phyloP scores from a whole-genome alignment of 2,797 vertebrate species.

The Peromyscus aztecus region DNA sequence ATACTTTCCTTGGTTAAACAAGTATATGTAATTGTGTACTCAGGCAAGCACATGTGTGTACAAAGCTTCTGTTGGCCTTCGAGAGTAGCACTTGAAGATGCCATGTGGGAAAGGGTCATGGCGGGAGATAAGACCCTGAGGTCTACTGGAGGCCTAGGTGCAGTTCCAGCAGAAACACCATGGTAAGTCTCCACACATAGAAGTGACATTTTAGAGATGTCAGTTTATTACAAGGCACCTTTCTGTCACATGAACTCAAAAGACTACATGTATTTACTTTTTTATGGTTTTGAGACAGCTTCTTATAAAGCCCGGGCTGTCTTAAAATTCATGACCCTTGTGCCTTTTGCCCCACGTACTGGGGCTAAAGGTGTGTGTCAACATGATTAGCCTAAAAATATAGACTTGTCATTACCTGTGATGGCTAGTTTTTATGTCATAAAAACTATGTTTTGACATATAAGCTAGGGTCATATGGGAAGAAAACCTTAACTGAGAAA shows the following conservation, averaged over 20 bases:
- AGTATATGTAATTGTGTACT: not conserved
- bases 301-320: not conserved
- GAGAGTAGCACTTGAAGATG: not conserved
- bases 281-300: not conserved
- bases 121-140: not conserved
- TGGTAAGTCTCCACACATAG: not conserved
- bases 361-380: not conserved
- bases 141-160: not conserved
- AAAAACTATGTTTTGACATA: not conserved
- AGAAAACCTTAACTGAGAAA: not conserved
- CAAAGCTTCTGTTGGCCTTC: not conserved
- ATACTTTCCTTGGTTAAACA: not conserved
- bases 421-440: not conserved
- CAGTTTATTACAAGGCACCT: not conserved
- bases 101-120: not conserved
- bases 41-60: not conserved
- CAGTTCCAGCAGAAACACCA: not conserved
- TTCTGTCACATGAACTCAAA: not conserved
- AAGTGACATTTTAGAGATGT: not conserved
- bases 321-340: not conserved
- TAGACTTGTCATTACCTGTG: not conserved
- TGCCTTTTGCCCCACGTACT: not conserved
- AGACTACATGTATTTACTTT: not conserved
- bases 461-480: not conserved
- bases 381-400: not conserved